A percentile compares a stretch with the other conserved stretches of the same genome.
Evolutionary conservation across 2,113 vertebrate species (phyloP).

Genomic region (Amphiprion ocellaris): DNA sequence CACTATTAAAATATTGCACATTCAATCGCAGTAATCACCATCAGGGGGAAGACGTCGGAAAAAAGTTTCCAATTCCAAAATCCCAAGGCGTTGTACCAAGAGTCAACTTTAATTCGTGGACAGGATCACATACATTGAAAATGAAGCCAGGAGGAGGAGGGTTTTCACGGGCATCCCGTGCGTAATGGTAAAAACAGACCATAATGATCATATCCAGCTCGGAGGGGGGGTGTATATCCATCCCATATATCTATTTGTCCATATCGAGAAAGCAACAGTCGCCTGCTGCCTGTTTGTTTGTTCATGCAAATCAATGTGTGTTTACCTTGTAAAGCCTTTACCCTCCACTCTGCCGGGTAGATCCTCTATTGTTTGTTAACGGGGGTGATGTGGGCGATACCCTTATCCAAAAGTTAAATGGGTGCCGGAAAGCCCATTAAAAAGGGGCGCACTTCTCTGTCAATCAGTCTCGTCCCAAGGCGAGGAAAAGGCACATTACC

Average conservation of each 20-base stretch:
- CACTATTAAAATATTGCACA: constrained; percentile 1
- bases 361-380: constrained; percentile 84
- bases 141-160: constrained; percentile 52
- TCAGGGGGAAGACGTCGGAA: background rate
- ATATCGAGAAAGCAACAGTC: constrained; percentile 51
- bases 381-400: constrained; percentile 81
- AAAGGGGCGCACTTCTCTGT: constrained; percentile 84
- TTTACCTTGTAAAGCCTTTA: constrained; percentile 79
- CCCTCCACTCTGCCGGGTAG: constrained; percentile 72
- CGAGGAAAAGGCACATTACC: constrained; percentile 85
- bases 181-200: constrained; percentile 67
- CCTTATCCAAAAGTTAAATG: constrained; percentile 80
- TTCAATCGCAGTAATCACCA: background rate
- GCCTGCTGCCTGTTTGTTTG: constrained; percentile 78
- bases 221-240: constrained; percentile 5
- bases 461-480: constrained; percentile 84
- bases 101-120: constrained; percentile 56
- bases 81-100: constrained; percentile 31
- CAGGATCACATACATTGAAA: constrained; percentile 42
- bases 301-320: constrained; percentile 81
- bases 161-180: constrained; percentile 46
- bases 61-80: constrained; percentile 30
- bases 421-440: constrained; percentile 84
- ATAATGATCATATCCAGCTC: constrained; percentile 49
- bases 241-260: constrained; percentile 43